Evolutionary conservation across 2,888 invertebrate genomes (phyloP), one percentile per base, ranked within the genome.

Genomic region (Pterostichus madidus): DNA sequence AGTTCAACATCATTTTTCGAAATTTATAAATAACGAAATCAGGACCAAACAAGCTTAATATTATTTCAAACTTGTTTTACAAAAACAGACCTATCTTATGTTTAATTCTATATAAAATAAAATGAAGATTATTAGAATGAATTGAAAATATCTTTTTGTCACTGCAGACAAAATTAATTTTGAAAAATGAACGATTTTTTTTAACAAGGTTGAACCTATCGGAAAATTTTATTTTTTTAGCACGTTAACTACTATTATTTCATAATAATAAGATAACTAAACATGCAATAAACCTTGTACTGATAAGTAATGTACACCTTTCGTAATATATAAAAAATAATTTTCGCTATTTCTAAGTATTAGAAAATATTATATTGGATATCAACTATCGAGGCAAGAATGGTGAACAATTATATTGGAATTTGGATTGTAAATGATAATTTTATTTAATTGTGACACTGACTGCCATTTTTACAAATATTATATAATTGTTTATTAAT

Each of bases 231-330:
- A 35, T 13, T 64, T 64, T n/a, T 32, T 71, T 44, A 71, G 44
- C 44, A 71, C 68, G 44, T 71, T 24, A 71, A 44, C 17, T 13
- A 24, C 10, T 44, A 39, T 71, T 71, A 39, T 71, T 71, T 71
- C 68, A 71, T 71, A 71, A 71, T 71, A 71, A 35, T 39, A 71
- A 39, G 68, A 71, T 71, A 71, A 68, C 44, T 24, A 15, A 68
- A 44, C 35, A 64, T 32, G 64, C 13, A 35, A 13, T 5, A 71
- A 71, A 71, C 68, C 68, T 71, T 71, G 68, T 71, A 71, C 35
- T 64, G 64, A 64, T 64, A 64, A 71, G 17, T 44, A 44, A 71
- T 44, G 68, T 64, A 44, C 64, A 64, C 68, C 17, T 71, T 71
- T 71, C 68, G 64, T 32, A 49, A 49, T 49, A 49, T n/a, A 11